A percentile compares a stretch with the other conserved stretches of the same genome.
phyloP scores from a whole-genome alignment of 2,797 vertebrate species.

The Odontamblyopus lacepedii region DNA sequence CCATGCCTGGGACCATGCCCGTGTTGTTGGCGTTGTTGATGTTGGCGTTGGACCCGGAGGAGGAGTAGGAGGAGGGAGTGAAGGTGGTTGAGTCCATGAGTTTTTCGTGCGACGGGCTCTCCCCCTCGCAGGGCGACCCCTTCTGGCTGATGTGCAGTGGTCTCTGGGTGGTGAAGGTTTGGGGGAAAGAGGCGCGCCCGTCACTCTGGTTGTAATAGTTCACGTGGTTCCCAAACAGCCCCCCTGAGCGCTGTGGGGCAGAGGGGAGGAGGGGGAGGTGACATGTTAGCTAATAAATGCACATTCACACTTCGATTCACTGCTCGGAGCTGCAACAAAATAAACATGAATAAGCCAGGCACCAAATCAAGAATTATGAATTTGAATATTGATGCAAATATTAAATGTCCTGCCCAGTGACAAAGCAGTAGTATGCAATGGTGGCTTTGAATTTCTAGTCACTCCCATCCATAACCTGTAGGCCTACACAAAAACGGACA shows the following conservation, averaged over 20 bases:
- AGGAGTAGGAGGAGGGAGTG: constrained; percentile 96
- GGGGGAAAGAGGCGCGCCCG: constrained; percentile 89
- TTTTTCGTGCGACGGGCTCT: constrained; percentile 95
- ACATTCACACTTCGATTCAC: constrained; percentile 4
- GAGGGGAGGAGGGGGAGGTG: not conserved
- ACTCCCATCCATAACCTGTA: too few species aligned
- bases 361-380: constrained; percentile 6
- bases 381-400: not conserved
- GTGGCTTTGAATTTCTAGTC: not conserved
- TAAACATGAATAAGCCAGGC: constrained; percentile 37
- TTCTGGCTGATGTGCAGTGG: constrained; percentile 97
- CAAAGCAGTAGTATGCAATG: not conserved
- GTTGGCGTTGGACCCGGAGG: constrained; percentile 97
- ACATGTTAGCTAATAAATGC: not conserved
- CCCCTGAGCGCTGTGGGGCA: constrained; percentile 85
- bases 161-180: constrained; percentile 95
- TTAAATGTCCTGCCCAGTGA: not conserved
- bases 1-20: constrained; percentile 72
- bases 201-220: constrained; percentile 96
- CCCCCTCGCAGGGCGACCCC: constrained; percentile 87
- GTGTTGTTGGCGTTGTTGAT: constrained; percentile 99
- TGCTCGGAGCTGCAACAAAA: constrained; percentile 33
- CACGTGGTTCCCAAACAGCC: constrained; percentile 96
- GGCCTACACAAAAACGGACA: too few species aligned
- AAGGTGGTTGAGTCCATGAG: constrained; percentile 94